Conservation (phyloP, 2,797 vertebrate genomes). For the Neopelma chrysocephalum region DNA sequence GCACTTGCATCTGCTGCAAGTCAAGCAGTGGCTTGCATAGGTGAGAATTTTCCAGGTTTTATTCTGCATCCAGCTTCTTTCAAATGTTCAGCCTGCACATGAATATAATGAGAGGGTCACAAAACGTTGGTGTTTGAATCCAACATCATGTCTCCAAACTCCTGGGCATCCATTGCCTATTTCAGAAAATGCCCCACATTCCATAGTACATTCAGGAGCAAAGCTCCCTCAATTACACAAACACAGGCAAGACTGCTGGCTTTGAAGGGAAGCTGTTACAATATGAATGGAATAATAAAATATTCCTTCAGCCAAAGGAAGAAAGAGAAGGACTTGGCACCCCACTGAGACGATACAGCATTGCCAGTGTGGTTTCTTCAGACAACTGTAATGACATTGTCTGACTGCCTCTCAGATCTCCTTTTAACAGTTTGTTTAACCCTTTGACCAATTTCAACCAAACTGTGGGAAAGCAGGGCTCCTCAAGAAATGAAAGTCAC, state of each 20-base stretch:
- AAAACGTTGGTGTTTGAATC: neutral
- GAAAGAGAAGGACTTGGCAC: constrained; percentile 8
- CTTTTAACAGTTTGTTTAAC: constrained; percentile 7
- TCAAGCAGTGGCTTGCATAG: neutral
- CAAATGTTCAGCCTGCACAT: neutral
- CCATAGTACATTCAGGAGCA: neutral
- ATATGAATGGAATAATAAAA: constrained; percentile 10
- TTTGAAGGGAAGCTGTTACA: neutral
- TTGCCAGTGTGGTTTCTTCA: constrained; percentile 49
- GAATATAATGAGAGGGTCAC: neutral
- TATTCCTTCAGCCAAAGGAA: neutral
- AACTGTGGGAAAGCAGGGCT: neutral
- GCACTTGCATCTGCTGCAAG: neutral
- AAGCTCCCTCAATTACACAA: neutral
- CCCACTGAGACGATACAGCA: neutral
- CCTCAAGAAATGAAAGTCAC: neutral
- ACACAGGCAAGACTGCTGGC: neutral
- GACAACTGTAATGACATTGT: neutral
- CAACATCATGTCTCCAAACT: neutral
- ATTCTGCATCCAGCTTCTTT: neutral
- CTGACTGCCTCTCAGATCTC: constrained; percentile 29
- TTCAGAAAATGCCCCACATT: neutral
- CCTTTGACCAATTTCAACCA: neutral
- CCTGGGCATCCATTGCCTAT: neutral
- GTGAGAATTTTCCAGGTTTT: neutral